A percentile compares a stretch with the other conserved stretches of the same genome.
Evolutionary conservation across 23 tunicate genomes (phyloP).

Genomic region (Trididemnum clinides): DNA sequence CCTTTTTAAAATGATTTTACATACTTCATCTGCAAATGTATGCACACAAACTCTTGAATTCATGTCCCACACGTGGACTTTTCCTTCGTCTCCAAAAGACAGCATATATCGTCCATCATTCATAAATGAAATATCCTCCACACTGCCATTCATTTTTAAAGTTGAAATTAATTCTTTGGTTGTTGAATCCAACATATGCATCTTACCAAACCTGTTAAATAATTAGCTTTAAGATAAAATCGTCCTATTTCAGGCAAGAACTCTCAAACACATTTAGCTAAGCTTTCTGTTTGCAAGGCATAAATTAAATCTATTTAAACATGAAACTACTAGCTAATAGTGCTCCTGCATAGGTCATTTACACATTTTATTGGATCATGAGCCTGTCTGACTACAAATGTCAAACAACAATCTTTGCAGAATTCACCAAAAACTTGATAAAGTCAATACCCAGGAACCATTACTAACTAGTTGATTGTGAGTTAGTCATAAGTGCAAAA

Average conservation of each 20-base stretch:
- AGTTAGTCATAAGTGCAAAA: too few species aligned
- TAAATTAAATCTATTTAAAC: neutral
- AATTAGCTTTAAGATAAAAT: neutral
- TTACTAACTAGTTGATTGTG: too few species aligned
- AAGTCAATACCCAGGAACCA: too few species aligned
- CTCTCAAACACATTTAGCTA: neutral
- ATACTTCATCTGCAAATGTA: constrained; percentile 70
- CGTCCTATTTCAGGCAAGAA: neutral
- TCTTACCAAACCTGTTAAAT: constrained; percentile 59
- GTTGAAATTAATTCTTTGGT: constrained; percentile 79
- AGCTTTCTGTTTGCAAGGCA: too few species aligned
- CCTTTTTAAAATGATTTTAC: too few species aligned
- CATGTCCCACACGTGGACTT: constrained; percentile 71
- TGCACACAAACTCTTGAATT: constrained; percentile 44
- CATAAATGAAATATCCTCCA: constrained; percentile 65
- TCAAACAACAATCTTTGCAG: too few species aligned
- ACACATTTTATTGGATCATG: too few species aligned
- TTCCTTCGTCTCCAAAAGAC: constrained; percentile 84
- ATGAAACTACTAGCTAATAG: too few species aligned
- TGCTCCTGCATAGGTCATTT: too few species aligned
- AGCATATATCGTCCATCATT: constrained; percentile 64
- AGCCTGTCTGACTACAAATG: too few species aligned
- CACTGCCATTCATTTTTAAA: constrained; percentile 83
- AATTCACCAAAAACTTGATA: too few species aligned
- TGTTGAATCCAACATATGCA: constrained; percentile 64